Base-by-base conservation (phyloP, 2,888 invertebrate genomes). In the Pseudococcus jackbeardsleyi region DNA sequence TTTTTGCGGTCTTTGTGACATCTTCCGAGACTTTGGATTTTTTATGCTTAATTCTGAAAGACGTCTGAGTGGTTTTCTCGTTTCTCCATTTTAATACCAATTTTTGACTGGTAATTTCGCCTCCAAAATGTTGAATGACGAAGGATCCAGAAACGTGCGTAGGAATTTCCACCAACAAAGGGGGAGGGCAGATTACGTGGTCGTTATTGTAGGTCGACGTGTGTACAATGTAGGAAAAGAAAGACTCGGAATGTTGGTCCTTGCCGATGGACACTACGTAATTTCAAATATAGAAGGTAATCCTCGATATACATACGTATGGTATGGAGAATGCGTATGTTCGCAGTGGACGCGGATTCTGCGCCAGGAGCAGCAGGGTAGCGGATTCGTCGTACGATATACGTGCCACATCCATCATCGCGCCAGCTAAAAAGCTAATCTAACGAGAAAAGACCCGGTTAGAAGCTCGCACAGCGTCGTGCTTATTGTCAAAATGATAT, bases 271-370 rank as follows among this genome's bases (percentile, higher is more conserved):
- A 64, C 54, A 39, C 26, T 17, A 12, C 26, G 79, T 88, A 79
- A 79, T 88, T 59, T 33, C 88, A 54, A 77, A 88, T 88, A 42
- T 88, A 88, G 59, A 50, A 88, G 88, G 88, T 88, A 88, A 88
- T 88, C 88, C 88, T 77, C 33, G 72, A 39, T 64, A 64, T 64
- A 39, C 11, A 19, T 59, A 59, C 8, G n/a, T 59, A 59, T 6
- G 7, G n/a, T 22, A 64, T 5, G 19, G 64, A 22, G 22, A 64
- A 64, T 64, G 64, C 6, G 12, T 64, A 19, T 9, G 64, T 11
- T 22, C 8, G 7, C 11, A 7, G 64, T 64, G 9, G 19, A 64
- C 19, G 54, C 54, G 12, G 59, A 0, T 17, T 17, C n/a, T 19
- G 59, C n/a, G 59, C 42, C 42, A 42, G 42, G 42, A 42, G 42